phyloP scores from a whole-genome alignment of 2,888 invertebrate species.

The Halictus quadricinctus region DNA sequence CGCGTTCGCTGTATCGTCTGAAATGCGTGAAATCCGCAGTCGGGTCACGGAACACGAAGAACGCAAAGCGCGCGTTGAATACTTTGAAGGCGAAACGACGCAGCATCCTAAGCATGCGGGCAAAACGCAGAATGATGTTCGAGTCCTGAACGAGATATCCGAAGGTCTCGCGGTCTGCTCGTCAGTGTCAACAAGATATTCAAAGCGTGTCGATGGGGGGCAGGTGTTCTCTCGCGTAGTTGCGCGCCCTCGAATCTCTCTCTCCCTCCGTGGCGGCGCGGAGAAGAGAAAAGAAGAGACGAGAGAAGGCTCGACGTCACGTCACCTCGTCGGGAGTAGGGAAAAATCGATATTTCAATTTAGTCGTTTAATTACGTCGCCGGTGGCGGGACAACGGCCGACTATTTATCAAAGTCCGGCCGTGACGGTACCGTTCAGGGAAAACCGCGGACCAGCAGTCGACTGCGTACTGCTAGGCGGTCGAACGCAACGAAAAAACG shows the following conservation, averaged over 20 bases:
- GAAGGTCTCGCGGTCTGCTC: slow-evolving; percentile 3
- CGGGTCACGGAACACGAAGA: too few relatives aligned
- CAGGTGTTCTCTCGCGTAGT: not conserved
- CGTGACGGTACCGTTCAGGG: slow-evolving; percentile 17
- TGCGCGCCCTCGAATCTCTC: not conserved
- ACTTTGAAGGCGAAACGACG: not conserved
- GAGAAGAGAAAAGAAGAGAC: not conserved
- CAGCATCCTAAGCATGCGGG: not conserved
- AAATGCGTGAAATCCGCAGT: not conserved
- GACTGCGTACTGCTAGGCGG: not conserved
- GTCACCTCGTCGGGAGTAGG: not conserved
- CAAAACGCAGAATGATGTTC: not conserved
- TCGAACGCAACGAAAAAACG: slow-evolving; percentile 1
- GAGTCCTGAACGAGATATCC: not conserved
- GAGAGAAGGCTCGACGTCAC: slow-evolving; percentile 4
- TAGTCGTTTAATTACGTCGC: slow-evolving; percentile 31
- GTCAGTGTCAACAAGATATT: slow-evolving; percentile 13
- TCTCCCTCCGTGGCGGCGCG: not conserved
- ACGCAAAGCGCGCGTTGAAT: not conserved
- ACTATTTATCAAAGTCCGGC: slow-evolving; percentile 42
- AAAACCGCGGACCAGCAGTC: not conserved
- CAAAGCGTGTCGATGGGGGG: not conserved
- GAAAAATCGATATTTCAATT: slow-evolving; percentile 38
- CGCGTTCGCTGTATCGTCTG: too few relatives aligned
- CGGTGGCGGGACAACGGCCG: slow-evolving; percentile 13